Evolutionary conservation across 2,113 vertebrate genomes (phyloP).

Genomic region (Salvator merianae): DNA sequence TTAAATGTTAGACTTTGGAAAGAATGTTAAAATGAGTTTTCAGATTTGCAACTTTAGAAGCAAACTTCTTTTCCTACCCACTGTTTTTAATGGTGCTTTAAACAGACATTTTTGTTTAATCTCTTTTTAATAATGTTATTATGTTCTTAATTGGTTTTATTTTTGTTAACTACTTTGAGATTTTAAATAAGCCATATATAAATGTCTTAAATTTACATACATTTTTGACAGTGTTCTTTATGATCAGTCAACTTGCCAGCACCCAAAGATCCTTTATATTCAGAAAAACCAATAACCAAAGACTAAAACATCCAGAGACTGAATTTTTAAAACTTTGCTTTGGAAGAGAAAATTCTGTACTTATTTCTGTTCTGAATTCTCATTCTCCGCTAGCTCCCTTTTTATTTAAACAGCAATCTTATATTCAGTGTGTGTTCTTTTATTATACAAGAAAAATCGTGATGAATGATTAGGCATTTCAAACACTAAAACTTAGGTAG

Average conservation of each 20-base stretch:
- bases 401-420: conserved; percentile 44
- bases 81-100: too few species aligned
- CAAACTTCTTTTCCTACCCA: too few species aligned
- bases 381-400: background rate
- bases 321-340: background rate
- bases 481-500: conserved; percentile 53
- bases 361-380: background rate
- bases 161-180: too few species aligned
- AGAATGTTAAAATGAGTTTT: background rate
- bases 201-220: background rate
- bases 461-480: conserved; percentile 58
- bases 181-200: too few species aligned
- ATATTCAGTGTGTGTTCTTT: conserved; percentile 32
- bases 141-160: too few species aligned
- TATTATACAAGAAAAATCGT: conserved; percentile 46
- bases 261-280: too few species aligned
- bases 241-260: conserved; percentile 2
- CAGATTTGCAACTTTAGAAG: background rate
- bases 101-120: too few species aligned
- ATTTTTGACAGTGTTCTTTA: background rate
- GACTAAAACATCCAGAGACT: background rate
- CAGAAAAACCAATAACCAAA: too few species aligned
- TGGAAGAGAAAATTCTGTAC: background rate
- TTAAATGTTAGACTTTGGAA: background rate
- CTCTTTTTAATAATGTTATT: too few species aligned